Evolutionary conservation across 1,140 invertebrate species (phyloP).

Genomic region (Teleopsis dalmanni): DNA sequence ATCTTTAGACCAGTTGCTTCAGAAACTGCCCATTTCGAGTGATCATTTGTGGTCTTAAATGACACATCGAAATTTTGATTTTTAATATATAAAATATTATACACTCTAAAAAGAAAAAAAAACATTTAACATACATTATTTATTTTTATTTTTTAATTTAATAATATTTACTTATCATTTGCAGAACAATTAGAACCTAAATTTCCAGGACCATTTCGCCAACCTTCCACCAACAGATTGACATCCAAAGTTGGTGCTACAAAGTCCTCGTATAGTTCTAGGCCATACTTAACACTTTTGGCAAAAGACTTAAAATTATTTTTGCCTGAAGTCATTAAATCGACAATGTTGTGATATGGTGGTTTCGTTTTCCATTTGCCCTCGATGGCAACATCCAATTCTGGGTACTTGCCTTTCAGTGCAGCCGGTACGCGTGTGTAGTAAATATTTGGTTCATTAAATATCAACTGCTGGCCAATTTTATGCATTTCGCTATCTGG

Average conservation of each 20-base stretch:
- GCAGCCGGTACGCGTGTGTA: slow-evolving; percentile 50
- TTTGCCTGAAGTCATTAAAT: slow-evolving; percentile 52
- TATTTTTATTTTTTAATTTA: slow-evolving; percentile 6
- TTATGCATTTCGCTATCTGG: slow-evolving; percentile 55
- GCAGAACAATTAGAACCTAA: slow-evolving; percentile 61
- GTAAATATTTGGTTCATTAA: slow-evolving; percentile 67
- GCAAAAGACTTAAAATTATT: slow-evolving; percentile 67
- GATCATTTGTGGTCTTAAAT: slow-evolving; percentile 73
- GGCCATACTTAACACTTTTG: slow-evolving; percentile 65
- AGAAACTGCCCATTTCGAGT: slow-evolving; percentile 87
- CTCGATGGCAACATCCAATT: slow-evolving; percentile 55
- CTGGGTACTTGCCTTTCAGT: slow-evolving; percentile 47
- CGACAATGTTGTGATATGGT: slow-evolving; percentile 54
- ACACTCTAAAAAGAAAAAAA: slow-evolving; percentile 49
- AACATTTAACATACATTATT: slow-evolving; percentile 11
- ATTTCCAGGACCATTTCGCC: slow-evolving; percentile 72
- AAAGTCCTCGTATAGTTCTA: slow-evolving; percentile 77
- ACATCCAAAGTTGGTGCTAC: slow-evolving; percentile 65
- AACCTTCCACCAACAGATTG: slow-evolving; percentile 74
- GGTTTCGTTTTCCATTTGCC: slow-evolving; percentile 52
- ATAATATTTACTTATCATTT: slow-evolving; percentile 42
- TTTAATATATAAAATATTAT: slow-evolving; percentile 58
- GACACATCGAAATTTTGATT: slow-evolving; percentile 49
- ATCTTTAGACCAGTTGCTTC: slow-evolving; percentile 28
- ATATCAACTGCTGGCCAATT: slow-evolving; percentile 65